Percentiles rank a stretch among this genome's conserved stretches.
These are phyloP conservation scores for Lydus trimaculatus DNA, from an alignment of 2,888 invertebrate species.

Conservation along the genomic window DNA sequence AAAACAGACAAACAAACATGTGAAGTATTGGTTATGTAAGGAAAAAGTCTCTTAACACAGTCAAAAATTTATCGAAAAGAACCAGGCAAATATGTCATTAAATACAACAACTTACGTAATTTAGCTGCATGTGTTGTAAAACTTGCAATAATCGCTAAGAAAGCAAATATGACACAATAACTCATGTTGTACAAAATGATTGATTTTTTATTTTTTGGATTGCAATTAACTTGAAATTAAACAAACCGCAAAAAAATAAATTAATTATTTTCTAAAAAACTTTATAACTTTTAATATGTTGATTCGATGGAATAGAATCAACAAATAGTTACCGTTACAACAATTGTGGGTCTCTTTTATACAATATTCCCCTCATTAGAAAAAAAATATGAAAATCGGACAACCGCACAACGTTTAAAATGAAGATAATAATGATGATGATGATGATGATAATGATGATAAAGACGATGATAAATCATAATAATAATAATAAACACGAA, in stretches of 20 bases:
- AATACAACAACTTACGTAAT: conserved; percentile 24
- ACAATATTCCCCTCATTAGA: not conserved
- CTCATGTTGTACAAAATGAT: conserved; percentile 17
- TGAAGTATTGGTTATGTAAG: no score
- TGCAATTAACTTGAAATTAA: not conserved
- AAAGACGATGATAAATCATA: not conserved
- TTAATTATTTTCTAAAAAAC: not conserved
- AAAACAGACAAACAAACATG: no score
- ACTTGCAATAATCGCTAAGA: conserved; percentile 18
- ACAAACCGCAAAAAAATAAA: not conserved
- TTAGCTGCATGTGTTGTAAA: conserved; percentile 25
- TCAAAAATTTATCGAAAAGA: not conserved
- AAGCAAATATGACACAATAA: conserved; percentile 21
- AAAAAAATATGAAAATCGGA: not conserved
- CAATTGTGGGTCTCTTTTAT: not conserved
- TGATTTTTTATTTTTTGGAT: not conserved
- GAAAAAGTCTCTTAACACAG: not conserved
- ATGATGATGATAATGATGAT: not conserved
- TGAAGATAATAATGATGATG: not conserved
- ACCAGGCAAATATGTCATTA: not conserved
- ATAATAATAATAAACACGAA: not conserved
- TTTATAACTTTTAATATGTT: no score
- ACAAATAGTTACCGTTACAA: not conserved
- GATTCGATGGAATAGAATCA: not conserved
- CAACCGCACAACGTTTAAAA: not conserved